Percentiles rank a stretch among this genome's conserved stretches.
Evolutionary conservation across 2,113 vertebrate species (phyloP).

Genomic region (Lasiurus cinereus): DNA sequence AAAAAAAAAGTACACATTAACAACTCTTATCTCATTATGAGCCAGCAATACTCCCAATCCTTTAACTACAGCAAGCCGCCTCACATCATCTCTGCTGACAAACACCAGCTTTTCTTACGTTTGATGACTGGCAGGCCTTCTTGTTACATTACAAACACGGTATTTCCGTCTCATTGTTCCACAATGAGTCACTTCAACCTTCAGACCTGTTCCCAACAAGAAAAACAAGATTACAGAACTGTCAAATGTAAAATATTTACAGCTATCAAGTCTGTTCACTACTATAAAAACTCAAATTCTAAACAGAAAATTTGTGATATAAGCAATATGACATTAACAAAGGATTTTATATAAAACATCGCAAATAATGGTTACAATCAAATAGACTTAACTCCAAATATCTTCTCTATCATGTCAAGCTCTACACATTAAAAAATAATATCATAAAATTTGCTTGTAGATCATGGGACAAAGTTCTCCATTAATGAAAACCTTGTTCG

Average conservation of each 20-base stretch:
- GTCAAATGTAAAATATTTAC: slow-evolving; percentile 35
- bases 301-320: slow-evolving; percentile 59
- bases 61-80: not conserved
- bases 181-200: slow-evolving; percentile 99
- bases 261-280: slow-evolving; percentile 53
- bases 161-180: slow-evolving; percentile 99
- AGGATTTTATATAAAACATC: slow-evolving; percentile 45
- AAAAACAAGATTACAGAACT: slow-evolving; percentile 57
- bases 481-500: slow-evolving; percentile 54
- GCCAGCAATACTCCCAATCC: not conserved
- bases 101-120: slow-evolving; percentile 90
- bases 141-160: slow-evolving; percentile 98
- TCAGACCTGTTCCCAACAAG: slow-evolving; percentile 92
- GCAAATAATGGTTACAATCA: slow-evolving; percentile 27
- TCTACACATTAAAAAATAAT: slow-evolving; percentile 46
- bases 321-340: slow-evolving; percentile 43
- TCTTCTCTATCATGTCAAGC: slow-evolving; percentile 26
- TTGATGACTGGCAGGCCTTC: slow-evolving; percentile 98
- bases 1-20: slow-evolving; percentile 59
- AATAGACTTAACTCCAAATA: slow-evolving; percentile 15
- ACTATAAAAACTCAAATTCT: slow-evolving; percentile 67
- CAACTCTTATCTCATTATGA: not conserved
- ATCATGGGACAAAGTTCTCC: slow-evolving; percentile 34
- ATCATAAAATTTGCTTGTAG: slow-evolving; percentile 17
- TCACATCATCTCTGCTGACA: slow-evolving; percentile 42